Conservation (phyloP, 2,113 vertebrate genomes). For the Helogale parvula region DNA sequence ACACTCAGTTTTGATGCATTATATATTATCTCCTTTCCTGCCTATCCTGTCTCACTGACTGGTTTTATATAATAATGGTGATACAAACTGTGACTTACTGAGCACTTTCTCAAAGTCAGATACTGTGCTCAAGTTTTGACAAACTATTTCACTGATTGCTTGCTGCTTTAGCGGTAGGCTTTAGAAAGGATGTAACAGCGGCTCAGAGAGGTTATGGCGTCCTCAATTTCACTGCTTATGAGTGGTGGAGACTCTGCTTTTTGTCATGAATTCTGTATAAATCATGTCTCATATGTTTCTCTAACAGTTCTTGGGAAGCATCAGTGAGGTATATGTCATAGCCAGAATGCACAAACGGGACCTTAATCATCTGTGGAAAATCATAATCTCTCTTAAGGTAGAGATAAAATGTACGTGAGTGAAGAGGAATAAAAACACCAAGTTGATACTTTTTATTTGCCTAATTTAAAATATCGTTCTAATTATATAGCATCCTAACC, state of each 20-base stretch:
- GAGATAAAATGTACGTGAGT: not conserved
- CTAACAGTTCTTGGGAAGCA: not conserved
- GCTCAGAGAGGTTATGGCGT: not conserved
- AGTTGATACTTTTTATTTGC: not conserved
- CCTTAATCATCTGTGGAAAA: not conserved
- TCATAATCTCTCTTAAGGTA: not conserved
- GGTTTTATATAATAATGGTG: not conserved
- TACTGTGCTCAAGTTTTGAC: not conserved
- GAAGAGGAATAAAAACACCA: not conserved
- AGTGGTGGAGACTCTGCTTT: not conserved
- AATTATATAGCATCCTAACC: not conserved
- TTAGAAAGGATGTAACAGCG: not conserved
- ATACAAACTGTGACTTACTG: not conserved
- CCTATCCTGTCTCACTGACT: not conserved
- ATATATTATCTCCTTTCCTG: not conserved
- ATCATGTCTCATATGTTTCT: not conserved
- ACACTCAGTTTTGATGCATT: not conserved
- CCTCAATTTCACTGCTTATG: not conserved
- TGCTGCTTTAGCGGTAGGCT: not conserved
- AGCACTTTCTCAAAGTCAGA: not conserved
- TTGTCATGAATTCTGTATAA: not conserved
- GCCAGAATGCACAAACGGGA: not conserved
- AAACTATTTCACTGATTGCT: not conserved
- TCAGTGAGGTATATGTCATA: not conserved
- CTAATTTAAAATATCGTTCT: not conserved